A percentile compares a stretch with the other conserved stretches of the same genome.
Conservation (phyloP, 1,140 invertebrate genomes). For the Zaprionus tsacasi region DNA sequence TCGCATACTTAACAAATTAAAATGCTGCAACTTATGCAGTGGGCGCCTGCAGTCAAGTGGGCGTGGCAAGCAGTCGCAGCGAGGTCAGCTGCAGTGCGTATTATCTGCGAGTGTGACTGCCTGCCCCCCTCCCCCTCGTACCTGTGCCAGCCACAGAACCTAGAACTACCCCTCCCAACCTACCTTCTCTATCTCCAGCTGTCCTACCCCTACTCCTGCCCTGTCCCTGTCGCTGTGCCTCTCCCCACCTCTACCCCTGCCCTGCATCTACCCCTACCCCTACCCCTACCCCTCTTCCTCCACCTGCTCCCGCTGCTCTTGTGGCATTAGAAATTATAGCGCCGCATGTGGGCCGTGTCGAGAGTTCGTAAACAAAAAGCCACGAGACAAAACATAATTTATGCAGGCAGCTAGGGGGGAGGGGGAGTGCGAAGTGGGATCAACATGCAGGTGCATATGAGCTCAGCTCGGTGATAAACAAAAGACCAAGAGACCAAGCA, state of each 20-base stretch:
- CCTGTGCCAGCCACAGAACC: too few species aligned
- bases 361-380: constrained; percentile 22
- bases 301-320: constrained; percentile 8
- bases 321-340: constrained; percentile 63
- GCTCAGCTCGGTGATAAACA: constrained; percentile 49
- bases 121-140: too few species aligned
- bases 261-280: too few species aligned
- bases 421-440: neutral
- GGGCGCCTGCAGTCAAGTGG: constrained; percentile 43
- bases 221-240: too few species aligned
- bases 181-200: too few species aligned
- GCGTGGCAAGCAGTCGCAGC: constrained; percentile 18
- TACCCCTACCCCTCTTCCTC: neutral
- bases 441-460: constrained; percentile 21
- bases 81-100: constrained; percentile 18
- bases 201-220: too few species aligned
- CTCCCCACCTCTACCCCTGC: too few species aligned
- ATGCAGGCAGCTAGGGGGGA: constrained; percentile 31
- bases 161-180: too few species aligned
- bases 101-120: neutral
- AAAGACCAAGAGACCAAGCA: constrained; percentile 36
- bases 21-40: constrained; percentile 51
- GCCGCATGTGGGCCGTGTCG: constrained; percentile 25
- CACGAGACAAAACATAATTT: constrained; percentile 55
- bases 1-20: constrained; percentile 77